Evolutionary conservation across 1,140 invertebrate genomes (phyloP), one percentile per base, ranked within the genome.

Genomic region (Saccostrea cuccullata): DNA sequence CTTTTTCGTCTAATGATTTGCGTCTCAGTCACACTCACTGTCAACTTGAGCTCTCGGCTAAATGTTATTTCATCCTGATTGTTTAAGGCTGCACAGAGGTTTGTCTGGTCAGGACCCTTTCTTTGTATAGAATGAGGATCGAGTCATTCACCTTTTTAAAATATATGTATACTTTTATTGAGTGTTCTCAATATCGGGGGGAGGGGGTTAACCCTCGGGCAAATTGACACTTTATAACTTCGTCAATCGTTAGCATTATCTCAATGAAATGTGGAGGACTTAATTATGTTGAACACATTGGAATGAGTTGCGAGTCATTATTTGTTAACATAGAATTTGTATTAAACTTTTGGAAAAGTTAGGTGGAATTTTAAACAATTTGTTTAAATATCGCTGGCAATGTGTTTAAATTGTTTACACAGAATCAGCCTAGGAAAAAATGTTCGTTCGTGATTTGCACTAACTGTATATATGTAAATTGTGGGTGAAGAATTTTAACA

Each of bases 321-420:
- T 47, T 47, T 47, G 58, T 64, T n/a, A n/a, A 5, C n/a, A 64
- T 17, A 20, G 58, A 17, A 64, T 20, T 77, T 77, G 30, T 13
- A 30, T 15, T 77, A 36, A 47, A 47, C 26, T 30, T 77, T 36
- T 99, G 98, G 97, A 99, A 99, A 47, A 93, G 96, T 96, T 89
- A 98, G 98, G 93, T 99, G 98, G 94, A 94, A 95, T 86, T 97
- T 96, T 58, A 97, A 98, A 92, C 95, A 94, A 2, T 97, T 97
- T 97, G 0, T 96, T 96, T 89, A 96, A 97, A 84, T 96, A 96
- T 0, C 97, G 98, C 93, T 98, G 98, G 55, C 95, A 99, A 20
- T 97, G 97, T 12, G 98, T 99, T 2, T 95, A 60, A 98, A 97
- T 20, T 97, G 98, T 56, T 97, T 99, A 77, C 15, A 30, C 26